These are phyloP conservation scores for Trinorchestia longiramus DNA, from an alignment of 1,140 invertebrate genomes.

Conservation along the genomic window DNA sequence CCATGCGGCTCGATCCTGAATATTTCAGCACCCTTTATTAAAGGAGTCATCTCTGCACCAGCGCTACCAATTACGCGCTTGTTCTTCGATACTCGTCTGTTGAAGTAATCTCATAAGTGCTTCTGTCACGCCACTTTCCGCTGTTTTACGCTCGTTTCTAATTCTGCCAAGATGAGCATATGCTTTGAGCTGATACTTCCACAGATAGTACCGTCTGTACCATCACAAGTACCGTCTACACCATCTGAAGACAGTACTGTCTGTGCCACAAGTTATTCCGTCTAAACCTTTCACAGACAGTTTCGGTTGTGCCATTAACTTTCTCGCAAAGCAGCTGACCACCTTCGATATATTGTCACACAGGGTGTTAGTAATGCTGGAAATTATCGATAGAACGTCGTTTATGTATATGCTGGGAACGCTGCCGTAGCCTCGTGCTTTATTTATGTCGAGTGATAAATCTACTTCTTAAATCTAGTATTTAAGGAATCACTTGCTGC, in stretches of 20 bases:
- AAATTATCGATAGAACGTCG: background rate
- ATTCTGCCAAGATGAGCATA: background rate
- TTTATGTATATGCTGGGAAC: background rate
- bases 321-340: background rate
- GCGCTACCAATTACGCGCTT: slow-evolving; percentile 43
- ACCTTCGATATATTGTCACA: background rate
- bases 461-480: background rate
- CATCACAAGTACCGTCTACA: background rate
- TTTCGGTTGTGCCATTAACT: background rate
- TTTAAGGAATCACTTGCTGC: background rate
- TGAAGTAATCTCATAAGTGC: slow-evolving; percentile 55
- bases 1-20: background rate
- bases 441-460: background rate
- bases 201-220: background rate
- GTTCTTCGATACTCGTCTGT: slow-evolving; percentile 48
- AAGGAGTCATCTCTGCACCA: slow-evolving; percentile 48
- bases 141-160: background rate
- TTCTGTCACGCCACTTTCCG: slow-evolving; percentile 33
- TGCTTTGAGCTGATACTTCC: background rate
- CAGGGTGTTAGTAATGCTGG: background rate
- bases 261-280: background rate
- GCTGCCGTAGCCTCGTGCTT: background rate
- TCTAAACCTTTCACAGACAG: background rate
- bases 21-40: slow-evolving; percentile 39
- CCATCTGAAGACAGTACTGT: background rate